A percentile compares a stretch with the other conserved stretches of the same genome.
These are phyloP conservation scores for Anas bernieri DNA, from an alignment of 2,797 vertebrate species.

Conservation along the genomic window DNA sequence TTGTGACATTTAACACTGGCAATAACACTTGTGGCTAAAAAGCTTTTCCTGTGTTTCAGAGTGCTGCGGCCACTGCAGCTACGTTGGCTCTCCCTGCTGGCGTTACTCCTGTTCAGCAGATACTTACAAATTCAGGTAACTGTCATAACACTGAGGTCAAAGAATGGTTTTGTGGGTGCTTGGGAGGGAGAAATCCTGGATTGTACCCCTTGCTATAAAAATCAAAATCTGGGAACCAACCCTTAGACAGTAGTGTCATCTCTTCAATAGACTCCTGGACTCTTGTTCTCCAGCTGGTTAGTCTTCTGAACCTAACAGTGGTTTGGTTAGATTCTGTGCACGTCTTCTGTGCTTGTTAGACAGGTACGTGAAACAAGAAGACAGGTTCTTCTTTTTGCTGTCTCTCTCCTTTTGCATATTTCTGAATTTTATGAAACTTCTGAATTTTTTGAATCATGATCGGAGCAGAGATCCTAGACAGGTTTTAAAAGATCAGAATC, in stretches of 20 bases:
- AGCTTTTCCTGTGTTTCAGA: constrained; percentile 79
- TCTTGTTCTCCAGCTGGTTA: neutral
- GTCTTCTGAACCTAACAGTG: rapidly evolving
- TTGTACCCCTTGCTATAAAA: neutral
- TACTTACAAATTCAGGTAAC: constrained; percentile 93
- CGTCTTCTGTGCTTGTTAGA: neutral
- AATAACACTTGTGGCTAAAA: neutral
- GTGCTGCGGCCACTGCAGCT: constrained; percentile 95
- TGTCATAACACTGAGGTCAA: neutral
- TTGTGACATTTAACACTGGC: neutral
- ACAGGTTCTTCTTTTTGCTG: neutral
- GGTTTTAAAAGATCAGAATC: neutral
- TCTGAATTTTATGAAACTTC: neutral
- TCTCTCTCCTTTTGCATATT: rapidly evolving
- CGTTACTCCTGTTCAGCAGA: constrained; percentile 92
- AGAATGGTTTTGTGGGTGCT: neutral
- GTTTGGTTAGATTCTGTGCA: neutral
- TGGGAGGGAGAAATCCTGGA: neutral
- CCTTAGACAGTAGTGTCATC: neutral
- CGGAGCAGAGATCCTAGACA: neutral
- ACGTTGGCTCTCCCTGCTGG: constrained; percentile 94
- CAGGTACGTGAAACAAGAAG: neutral
- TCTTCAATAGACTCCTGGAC: neutral
- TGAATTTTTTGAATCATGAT: neutral
- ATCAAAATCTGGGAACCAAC: neutral